Base-by-base conservation (phyloP, 2,888 invertebrate genomes). In the Pterostichus madidus region DNA sequence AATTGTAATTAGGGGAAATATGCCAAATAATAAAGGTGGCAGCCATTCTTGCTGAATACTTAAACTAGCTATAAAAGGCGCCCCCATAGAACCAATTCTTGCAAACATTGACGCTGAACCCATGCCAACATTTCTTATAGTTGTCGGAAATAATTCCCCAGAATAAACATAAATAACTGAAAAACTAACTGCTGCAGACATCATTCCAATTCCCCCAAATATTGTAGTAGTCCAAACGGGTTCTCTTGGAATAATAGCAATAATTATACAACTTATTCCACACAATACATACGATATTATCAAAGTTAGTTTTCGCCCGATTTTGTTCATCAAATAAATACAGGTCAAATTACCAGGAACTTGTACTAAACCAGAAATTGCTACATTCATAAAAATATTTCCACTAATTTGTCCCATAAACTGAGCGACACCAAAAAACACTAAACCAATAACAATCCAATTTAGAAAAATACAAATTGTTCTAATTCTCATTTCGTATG, bases 111-210 rank as follows among this genome's bases (percentile, higher is more conserved):
- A 97, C 31, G 96, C 94, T 1, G 95, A 91, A 0, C 98, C 98
- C 82, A 98, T 94, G 0, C 96, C 97, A 56, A 95, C 94, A 87
- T 97, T 97, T 31, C 98, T 92, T 0, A 97, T 94, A 1, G 97
- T 95, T 0, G 98, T 98, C 0, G 98, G 98, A 88, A 96, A 97
- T 11, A 97, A 89, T 90, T 98, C 98, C 0, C 96, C 96, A 0
- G 96, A 95, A 89, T 95, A 98, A n/a, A 98, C 92, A 88, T 97
- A 98, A 4, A 95, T 95, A 0, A 96, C 95, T 0, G 96, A 95
- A 88, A 97, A 98, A 0, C 95, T 93, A 56, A 96, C 93, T 13
- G 96, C 95, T 89, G 96, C 94, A 7, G 96, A 96, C 87, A 96
- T 94, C 84, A 94, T 0, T 95, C 96, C 64, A 94, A 88, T 84